Evolutionary conservation across 2,113 vertebrate species (phyloP).

Genomic region (Diphyllodes magnificus): DNA sequence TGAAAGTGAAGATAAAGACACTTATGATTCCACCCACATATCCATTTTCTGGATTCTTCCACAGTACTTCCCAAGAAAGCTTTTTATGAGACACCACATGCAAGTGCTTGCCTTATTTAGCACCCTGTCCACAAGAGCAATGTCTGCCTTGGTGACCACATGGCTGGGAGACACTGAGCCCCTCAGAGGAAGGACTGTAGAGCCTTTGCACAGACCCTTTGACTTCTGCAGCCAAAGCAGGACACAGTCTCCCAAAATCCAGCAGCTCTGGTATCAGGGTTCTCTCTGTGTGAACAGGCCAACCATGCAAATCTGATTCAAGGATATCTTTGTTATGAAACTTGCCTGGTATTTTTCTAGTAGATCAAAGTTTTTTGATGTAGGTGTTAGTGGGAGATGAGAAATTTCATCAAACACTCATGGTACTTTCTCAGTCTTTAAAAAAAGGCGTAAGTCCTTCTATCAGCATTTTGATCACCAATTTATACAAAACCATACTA

Average conservation of each 20-base stretch:
- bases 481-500: not conserved
- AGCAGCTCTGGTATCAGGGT: not conserved
- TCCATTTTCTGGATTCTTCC: not conserved
- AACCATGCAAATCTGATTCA: not conserved
- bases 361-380: not conserved
- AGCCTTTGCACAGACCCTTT: not conserved
- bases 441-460: not conserved
- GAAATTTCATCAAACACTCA: not conserved
- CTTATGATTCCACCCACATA: not conserved
- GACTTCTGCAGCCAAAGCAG: not conserved
- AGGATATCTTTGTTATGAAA: not conserved
- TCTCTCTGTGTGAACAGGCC: not conserved
- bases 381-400: conserved; percentile 6
- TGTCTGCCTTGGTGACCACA: not conserved
- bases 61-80: not conserved
- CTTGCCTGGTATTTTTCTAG: not conserved
- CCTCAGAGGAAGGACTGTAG: not conserved
- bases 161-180: not conserved
- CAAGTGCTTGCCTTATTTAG: not conserved
- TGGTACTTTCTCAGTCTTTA: not conserved
- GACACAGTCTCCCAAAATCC: not conserved
- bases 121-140: not conserved
- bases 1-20: not conserved
- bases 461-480: not conserved
- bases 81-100: not conserved